These are phyloP conservation scores for Nyctibius grandis DNA, from an alignment of 2,797 vertebrate species.

Conservation along the genomic window DNA sequence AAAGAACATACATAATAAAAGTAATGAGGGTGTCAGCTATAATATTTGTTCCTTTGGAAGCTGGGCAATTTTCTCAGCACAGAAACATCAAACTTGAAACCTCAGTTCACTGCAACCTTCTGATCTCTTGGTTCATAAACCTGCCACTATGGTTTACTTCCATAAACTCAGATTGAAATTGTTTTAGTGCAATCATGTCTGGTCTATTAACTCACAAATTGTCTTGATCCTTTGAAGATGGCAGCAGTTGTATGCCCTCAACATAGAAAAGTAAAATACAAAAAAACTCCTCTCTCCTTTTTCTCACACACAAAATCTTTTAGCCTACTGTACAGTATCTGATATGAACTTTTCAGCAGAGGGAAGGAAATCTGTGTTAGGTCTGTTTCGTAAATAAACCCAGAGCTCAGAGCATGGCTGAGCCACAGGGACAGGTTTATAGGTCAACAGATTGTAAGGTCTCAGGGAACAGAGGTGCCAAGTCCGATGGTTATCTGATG, in stretches of 20 bases:
- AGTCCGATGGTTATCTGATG: background rate
- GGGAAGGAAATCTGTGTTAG: background rate
- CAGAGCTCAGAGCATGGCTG: background rate
- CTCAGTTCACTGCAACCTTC: constrained; percentile 31
- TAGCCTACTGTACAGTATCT: background rate
- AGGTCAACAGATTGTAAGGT: background rate
- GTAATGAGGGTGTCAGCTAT: background rate
- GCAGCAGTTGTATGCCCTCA: background rate
- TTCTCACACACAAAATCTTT: background rate
- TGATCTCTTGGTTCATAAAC: constrained; percentile 59
- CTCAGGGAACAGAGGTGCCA: background rate
- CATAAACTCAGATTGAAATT: constrained; percentile 56
- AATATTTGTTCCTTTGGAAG: constrained; percentile 7
- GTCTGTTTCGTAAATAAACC: background rate
- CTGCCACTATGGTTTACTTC: constrained; percentile 28
- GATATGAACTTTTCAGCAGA: background rate
- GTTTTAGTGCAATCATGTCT: constrained; percentile 47
- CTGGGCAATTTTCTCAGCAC: constrained; percentile 17
- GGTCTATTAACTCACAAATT: constrained; percentile 64
- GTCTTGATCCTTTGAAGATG: constrained; percentile 40
- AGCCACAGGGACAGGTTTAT: background rate
- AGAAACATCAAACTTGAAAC: background rate
- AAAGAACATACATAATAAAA: background rate
- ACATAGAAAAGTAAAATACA: background rate
- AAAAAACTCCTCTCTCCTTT: background rate